Percentiles rank a stretch among this genome's conserved stretches.
Evolutionary conservation across 2,797 vertebrate species (phyloP).

Genomic region (Steatocranus sp.): DNA sequence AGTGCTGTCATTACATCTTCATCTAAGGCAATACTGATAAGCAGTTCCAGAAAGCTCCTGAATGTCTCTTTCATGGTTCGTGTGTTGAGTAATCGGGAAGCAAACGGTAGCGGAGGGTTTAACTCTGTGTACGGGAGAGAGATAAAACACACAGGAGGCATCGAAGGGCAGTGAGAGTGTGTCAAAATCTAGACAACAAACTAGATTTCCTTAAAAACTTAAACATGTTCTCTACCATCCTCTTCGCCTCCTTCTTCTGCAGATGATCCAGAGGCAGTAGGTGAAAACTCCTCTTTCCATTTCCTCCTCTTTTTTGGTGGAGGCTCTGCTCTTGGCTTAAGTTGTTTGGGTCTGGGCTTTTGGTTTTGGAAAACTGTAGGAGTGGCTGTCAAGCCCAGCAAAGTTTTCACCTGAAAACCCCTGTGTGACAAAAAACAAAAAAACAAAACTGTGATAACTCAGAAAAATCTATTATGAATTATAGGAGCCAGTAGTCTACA

Average conservation of each 20-base stretch:
- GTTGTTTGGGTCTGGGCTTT: conserved; percentile 89
- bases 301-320: conserved; percentile 98
- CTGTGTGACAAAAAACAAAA: conserved; percentile 38
- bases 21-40: conserved; percentile 89
- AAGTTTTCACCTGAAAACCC: conserved; percentile 75
- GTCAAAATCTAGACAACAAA: neutral
- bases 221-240: conserved; percentile 77
- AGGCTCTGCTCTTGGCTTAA: conserved; percentile 88
- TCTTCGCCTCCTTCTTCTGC: conserved; percentile 85
- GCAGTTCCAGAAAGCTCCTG: conserved; percentile 93
- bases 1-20: conserved; percentile 88
- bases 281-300: conserved; percentile 93
- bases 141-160: neutral
- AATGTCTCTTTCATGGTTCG: conserved; percentile 98
- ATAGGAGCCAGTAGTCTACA: neutral
- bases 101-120: conserved; percentile 80
- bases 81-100: conserved; percentile 90
- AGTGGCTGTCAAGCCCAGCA: conserved; percentile 76
- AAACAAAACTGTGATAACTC: neutral
- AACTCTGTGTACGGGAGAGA: conserved; percentile 68
- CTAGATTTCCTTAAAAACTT: neutral
- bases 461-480: neutral
- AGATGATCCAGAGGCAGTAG: conserved; percentile 85
- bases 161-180: neutral
- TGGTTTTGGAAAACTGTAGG: conserved; percentile 57